A percentile compares a stretch with the other conserved stretches of the same genome.
Conservation (phyloP, 2,113 vertebrate genomes). For the Gorsachius goisagi region DNA sequence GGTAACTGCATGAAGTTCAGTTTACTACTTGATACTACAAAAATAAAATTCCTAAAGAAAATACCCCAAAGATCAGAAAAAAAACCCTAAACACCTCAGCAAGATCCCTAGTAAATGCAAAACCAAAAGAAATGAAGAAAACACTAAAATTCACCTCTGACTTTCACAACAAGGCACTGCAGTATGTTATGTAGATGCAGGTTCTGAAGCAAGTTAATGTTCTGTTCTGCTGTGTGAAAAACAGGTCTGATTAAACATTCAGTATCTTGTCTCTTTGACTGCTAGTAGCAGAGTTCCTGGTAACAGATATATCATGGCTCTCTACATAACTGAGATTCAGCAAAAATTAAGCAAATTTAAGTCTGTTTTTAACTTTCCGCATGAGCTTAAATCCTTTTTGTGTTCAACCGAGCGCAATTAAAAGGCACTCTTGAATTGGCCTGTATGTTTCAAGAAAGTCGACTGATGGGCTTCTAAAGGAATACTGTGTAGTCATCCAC, state of each 20-base stretch:
- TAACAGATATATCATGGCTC: neutral
- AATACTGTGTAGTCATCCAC: neutral
- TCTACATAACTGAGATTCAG: neutral
- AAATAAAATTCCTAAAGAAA: neutral
- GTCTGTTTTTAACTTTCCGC: neutral
- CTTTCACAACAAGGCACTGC: neutral
- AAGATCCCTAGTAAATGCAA: neutral
- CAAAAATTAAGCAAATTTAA: neutral
- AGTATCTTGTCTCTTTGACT: neutral
- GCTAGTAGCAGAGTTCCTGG: neutral
- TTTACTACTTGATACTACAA: neutral
- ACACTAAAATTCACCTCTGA: neutral
- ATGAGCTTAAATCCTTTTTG: neutral
- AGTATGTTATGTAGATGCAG: neutral
- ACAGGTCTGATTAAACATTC: neutral
- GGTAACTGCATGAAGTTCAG: neutral
- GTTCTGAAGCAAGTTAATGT: neutral
- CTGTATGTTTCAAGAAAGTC: neutral
- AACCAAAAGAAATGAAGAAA: neutral
- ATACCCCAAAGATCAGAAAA: neutral
- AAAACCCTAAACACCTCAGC: neutral
- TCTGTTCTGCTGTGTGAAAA: neutral
- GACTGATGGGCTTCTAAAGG: neutral
- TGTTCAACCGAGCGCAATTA: neutral
- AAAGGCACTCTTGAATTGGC: neutral